phyloP scores from a whole-genome alignment of 2,113 vertebrate genomes.

The Oncorhynchus clarkii region DNA sequence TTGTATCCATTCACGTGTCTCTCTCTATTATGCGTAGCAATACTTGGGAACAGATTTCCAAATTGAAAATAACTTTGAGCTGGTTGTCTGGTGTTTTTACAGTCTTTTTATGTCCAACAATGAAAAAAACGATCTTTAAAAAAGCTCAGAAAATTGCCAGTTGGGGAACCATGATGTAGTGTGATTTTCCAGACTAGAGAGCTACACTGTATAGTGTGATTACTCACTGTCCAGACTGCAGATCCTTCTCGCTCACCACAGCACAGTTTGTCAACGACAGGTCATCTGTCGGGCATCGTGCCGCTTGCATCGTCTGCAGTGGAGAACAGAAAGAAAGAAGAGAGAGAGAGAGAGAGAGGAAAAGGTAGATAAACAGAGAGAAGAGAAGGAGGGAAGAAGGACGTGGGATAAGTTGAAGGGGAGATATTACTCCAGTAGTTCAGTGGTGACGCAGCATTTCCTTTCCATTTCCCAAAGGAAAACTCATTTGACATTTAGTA shows the following conservation, averaged over 20 bases:
- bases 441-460: too few species aligned
- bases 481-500: too few species aligned
- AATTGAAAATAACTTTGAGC: too few species aligned
- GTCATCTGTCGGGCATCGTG: constrained; percentile 94
- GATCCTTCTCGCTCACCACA: constrained; percentile 95
- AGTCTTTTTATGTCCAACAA: too few species aligned
- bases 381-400: background rate
- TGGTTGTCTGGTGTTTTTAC: too few species aligned
- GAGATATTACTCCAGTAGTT: too few species aligned
- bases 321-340: background rate
- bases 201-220: background rate
- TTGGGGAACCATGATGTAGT: background rate
- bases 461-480: too few species aligned
- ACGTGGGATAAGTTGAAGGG: background rate
- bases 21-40: too few species aligned
- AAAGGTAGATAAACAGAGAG: background rate
- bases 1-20: too few species aligned
- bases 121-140: too few species aligned
- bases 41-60: too few species aligned
- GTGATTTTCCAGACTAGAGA: background rate
- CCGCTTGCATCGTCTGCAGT: constrained; percentile 88
- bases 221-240: constrained; percentile 94
- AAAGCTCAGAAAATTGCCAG: too few species aligned
- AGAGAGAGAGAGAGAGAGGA: background rate
- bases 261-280: constrained; percentile 95